A percentile compares a stretch with the other conserved stretches of the same genome.
Evolutionary conservation across 2,888 invertebrate species (phyloP).

Genomic region (Megaustenia siamemsis): DNA sequence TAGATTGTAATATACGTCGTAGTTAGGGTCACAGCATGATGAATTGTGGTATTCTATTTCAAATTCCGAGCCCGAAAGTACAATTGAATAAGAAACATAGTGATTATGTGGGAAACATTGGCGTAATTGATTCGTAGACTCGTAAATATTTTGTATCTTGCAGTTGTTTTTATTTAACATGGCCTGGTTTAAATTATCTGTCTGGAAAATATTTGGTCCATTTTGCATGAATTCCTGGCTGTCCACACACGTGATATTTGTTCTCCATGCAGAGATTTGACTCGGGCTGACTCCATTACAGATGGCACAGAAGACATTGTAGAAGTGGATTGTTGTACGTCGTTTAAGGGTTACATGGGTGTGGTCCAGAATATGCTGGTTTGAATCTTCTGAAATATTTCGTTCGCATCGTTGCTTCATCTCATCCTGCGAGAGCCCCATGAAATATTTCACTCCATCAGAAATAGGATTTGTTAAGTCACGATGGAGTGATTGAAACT

Average conservation of each 20-base stretch:
- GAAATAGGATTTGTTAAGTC: not conserved
- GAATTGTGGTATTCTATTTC: not conserved
- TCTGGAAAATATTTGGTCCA: not conserved
- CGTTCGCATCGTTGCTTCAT: slow-evolving; percentile 28
- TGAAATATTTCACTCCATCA: not conserved
- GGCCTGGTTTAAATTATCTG: not conserved
- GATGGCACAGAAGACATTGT: slow-evolving; percentile 52
- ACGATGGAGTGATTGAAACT: not conserved
- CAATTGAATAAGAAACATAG: too few relatives aligned
- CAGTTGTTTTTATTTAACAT: not conserved
- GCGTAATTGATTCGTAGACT: not conserved
- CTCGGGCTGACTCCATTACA: slow-evolving; percentile 47
- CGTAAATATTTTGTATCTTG: not conserved
- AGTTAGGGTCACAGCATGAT: not conserved
- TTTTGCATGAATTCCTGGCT: not conserved
- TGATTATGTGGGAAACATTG: not conserved
- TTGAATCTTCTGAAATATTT: too few relatives aligned
- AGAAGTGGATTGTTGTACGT: slow-evolving; percentile 27
- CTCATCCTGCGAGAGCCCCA: not conserved
- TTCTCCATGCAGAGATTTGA: not conserved
- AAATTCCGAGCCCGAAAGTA: too few relatives aligned
- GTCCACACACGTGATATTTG: not conserved
- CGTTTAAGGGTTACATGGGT: not conserved
- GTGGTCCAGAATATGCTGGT: not conserved
- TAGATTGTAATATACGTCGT: not conserved